Percentiles rank a stretch among this genome's conserved stretches.
Evolutionary conservation across 2,888 invertebrate species (phyloP).

Genomic region (Furcula furcula): DNA sequence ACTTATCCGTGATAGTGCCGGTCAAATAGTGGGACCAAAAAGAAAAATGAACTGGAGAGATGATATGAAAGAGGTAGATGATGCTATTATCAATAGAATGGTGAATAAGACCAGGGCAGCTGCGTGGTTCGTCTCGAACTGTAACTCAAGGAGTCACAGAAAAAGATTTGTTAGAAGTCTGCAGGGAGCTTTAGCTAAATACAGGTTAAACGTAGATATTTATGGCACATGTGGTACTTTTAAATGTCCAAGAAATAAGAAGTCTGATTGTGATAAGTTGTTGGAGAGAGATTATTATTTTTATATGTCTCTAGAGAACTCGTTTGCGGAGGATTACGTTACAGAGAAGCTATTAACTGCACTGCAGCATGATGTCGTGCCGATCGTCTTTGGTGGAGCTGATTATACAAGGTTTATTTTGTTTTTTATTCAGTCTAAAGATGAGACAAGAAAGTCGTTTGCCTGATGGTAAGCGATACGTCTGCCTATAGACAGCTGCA

Average conservation of each 20-base stretch:
- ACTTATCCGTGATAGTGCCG: slow-evolving; percentile 42
- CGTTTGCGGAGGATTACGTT: slow-evolving; percentile 81
- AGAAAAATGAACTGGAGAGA: slow-evolving; percentile 17
- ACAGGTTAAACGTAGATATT: slow-evolving; percentile 66
- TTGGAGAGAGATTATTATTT: slow-evolving; percentile 85
- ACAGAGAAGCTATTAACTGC: slow-evolving; percentile 83
- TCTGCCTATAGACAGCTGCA: no score
- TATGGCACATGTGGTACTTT: slow-evolving; percentile 77
- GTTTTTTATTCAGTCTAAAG: no score
- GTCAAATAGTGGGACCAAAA: slow-evolving; percentile 57
- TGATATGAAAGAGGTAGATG: slow-evolving; percentile 36
- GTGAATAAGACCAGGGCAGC: slow-evolving; percentile 58
- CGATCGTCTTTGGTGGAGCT: slow-evolving; percentile 85
- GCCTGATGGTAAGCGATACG: no score
- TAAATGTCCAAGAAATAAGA: slow-evolving; percentile 40
- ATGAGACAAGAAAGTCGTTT: no score
- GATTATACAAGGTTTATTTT: slow-evolving; percentile 84
- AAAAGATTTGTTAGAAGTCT: slow-evolving; percentile 39
- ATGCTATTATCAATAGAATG: slow-evolving; percentile 34
- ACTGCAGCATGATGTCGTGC: slow-evolving; percentile 82
- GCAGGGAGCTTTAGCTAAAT: slow-evolving; percentile 37
- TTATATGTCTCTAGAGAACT: slow-evolving; percentile 88
- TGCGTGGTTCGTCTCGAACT: slow-evolving; percentile 74
- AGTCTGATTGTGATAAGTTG: slow-evolving; percentile 46
- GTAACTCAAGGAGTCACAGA: slow-evolving; percentile 49